phyloP scores from a whole-genome alignment of 2,888 invertebrate species.

The Anorthoa munda region DNA sequence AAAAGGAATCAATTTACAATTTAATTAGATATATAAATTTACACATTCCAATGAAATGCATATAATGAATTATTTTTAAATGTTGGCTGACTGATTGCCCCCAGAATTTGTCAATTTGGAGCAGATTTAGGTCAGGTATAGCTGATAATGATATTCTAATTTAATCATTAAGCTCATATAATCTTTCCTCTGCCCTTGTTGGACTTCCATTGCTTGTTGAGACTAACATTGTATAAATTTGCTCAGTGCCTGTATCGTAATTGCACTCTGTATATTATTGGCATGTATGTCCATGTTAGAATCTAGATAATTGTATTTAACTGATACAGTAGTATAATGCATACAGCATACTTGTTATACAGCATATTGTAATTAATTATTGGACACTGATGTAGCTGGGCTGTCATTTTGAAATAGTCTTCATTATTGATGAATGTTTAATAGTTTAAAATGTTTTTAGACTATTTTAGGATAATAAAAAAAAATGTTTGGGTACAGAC shows the following conservation, averaged over 20 bases:
- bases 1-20: slow-evolving; percentile 41
- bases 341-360: slow-evolving; percentile 53
- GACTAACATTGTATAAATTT: slow-evolving; percentile 68
- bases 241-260: slow-evolving; percentile 71
- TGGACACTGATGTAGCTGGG: slow-evolving; percentile 38
- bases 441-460: slow-evolving; percentile 15
- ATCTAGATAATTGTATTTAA: slow-evolving; percentile 62
- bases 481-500: neutral
- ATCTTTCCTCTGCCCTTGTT: slow-evolving; percentile 51
- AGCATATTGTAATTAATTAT: slow-evolving; percentile 35
- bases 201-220: slow-evolving; percentile 48
- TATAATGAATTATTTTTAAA: slow-evolving; percentile 16
- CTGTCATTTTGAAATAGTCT: slow-evolving; percentile 34
- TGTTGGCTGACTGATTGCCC: slow-evolving; percentile 23
- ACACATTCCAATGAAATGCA: slow-evolving; percentile 48
- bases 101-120: slow-evolving; percentile 23
- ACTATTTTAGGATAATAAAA: slow-evolving; percentile 19
- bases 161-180: slow-evolving; percentile 52
- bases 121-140: slow-evolving; percentile 34
- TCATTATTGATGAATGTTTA: slow-evolving; percentile 32
- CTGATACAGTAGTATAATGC: slow-evolving; percentile 47
- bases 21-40: slow-evolving; percentile 29
- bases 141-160: slow-evolving; percentile 42
- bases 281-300: slow-evolving; percentile 60
- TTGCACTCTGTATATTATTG: slow-evolving; percentile 63